Evolutionary conservation across 2,113 vertebrate genomes (phyloP), one percentile per base, ranked within the genome.

Genomic region (Xiphias gladius): DNA sequence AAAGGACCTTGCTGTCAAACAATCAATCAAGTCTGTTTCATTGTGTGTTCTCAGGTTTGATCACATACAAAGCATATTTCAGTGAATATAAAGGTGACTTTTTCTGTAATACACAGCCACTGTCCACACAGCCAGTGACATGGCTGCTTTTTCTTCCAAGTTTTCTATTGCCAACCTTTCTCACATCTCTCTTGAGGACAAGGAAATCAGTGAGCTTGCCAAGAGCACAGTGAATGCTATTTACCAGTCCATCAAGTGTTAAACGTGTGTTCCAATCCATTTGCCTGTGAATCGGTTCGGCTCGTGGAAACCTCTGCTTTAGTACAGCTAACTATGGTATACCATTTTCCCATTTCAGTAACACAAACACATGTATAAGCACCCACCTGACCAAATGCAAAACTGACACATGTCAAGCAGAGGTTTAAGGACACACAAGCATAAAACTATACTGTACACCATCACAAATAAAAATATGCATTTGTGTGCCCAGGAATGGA

Each of bases 241-340:
- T 90, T 90, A 83, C 73, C 75, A 77, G 85, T 79, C 84, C 84
- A 82, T 89, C 76, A 84, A 74, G 66, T 80, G 70, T 82, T 90
- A 69, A 88, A 85, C 28, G 19, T 70, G 50, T 62, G 66, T 76
- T 74, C 58, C 28, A 65, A 80, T 86, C 79, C 74, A 83, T 82
- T 50, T 19, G 71, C 24, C 62, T 22, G 59, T 16, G 54, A 88
- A 82, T 89, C 73, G 66, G 79, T 58, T 79, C 20, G 54, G 41
- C 78, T 55, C 46, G 37, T 28, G 72, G 14, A 80, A 62, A 64
- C 20, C 24, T 74, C 32, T 12, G 28, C 41, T 71, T 59, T 37
- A 61, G 66, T 62, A 77, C 57, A 19, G 71, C 16, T 62, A 37
- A 46, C 57, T 73, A 37, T 26, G 46, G 67, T 67, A 82, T 9